Percentiles rank a stretch among this genome's conserved stretches.
phyloP scores from a whole-genome alignment of 2,888 invertebrate genomes.

The Drosophila setosimentum region DNA sequence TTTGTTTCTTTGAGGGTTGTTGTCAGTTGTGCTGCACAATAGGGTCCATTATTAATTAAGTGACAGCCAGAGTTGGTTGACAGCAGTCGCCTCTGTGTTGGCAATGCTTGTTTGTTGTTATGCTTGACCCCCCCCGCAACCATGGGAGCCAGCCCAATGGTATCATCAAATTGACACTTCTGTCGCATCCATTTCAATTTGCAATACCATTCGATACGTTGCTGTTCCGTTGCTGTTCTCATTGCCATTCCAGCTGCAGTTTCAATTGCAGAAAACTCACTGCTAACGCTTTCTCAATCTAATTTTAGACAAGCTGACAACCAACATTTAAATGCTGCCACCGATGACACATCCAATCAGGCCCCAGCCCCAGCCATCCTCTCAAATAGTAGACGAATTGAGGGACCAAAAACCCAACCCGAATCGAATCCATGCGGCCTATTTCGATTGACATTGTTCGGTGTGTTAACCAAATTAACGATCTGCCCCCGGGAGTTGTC shows the following conservation, averaged over 20 bases:
- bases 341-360: neutral
- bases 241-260: slow-evolving; percentile 13
- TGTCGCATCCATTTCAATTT: slow-evolving; percentile 58
- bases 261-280: slow-evolving; percentile 11
- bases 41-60: slow-evolving; percentile 46
- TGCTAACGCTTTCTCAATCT: slow-evolving; percentile 38
- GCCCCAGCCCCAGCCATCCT: neutral
- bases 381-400: neutral
- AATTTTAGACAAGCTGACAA: slow-evolving; percentile 50
- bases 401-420: neutral
- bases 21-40: slow-evolving; percentile 19
- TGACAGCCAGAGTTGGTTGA: slow-evolving; percentile 3
- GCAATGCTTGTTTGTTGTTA: neutral
- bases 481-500: slow-evolving; percentile 35
- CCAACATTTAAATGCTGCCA: slow-evolving; percentile 63
- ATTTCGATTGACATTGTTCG: slow-evolving; percentile 58
- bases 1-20: slow-evolving; percentile 34
- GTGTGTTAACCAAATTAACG: slow-evolving; percentile 64
- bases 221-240: slow-evolving; percentile 11
- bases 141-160: slow-evolving; percentile 20
- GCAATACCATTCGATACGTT: slow-evolving; percentile 28
- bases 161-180: slow-evolving; percentile 53
- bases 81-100: neutral
- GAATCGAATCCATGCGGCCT: slow-evolving; percentile 43
- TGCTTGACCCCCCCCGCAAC: neutral